Conservation (phyloP, 2,797 vertebrate genomes). For the Catostomus latipinnis region DNA sequence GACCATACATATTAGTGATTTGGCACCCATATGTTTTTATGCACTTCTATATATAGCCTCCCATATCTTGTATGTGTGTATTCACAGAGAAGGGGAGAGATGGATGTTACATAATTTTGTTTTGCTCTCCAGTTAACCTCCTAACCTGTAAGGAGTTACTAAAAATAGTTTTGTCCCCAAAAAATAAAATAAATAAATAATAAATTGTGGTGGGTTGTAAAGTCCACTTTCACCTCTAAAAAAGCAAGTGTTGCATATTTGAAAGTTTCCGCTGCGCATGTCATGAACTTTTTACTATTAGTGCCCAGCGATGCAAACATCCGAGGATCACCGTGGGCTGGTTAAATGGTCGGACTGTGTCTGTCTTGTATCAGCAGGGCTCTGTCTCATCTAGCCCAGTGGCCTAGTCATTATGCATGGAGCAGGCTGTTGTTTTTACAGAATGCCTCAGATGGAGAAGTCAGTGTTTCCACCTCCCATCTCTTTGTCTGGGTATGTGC, state of each 20-base stretch:
- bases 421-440: slow-evolving; percentile 67
- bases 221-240: background rate
- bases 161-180: background rate
- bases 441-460: slow-evolving; percentile 74
- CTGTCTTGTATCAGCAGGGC: background rate
- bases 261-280: slow-evolving; percentile 22
- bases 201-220: background rate
- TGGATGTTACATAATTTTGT: background rate
- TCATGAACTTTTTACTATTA: slow-evolving; percentile 37
- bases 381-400: slow-evolving; percentile 21
- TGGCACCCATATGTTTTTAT: background rate
- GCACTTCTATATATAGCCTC: background rate
- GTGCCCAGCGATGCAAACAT: slow-evolving; percentile 18
- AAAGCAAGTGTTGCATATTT: slow-evolving; percentile 17
- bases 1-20: background rate
- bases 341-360: slow-evolving; percentile 21
- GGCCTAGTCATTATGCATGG: slow-evolving; percentile 43
- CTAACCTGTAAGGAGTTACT: background rate
- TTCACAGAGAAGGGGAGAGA: background rate
- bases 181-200: background rate
- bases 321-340: background rate
- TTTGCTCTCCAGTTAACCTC: slow-evolving; percentile 3
- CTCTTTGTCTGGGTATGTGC: slow-evolving; percentile 93
- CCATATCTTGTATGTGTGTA: background rate
- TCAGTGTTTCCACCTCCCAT: slow-evolving; percentile 80